phyloP scores from a whole-genome alignment of 2,888 invertebrate species.

The Oscheius onirici region DNA sequence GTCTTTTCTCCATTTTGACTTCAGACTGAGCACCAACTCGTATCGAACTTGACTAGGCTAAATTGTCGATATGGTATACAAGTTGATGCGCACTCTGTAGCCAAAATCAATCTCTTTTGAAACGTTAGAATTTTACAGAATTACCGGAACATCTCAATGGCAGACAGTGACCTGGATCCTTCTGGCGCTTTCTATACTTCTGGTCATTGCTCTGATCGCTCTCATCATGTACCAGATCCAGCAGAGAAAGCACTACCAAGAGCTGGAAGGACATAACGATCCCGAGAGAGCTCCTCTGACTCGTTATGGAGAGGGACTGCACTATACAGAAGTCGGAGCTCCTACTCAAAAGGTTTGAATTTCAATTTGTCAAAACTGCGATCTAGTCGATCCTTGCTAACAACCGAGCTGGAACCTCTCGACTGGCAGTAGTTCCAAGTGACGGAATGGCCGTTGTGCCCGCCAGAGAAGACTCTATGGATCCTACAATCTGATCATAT shows the following conservation, averaged over 20 bases:
- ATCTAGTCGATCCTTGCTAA: too few species aligned
- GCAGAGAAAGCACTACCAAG: constrained; percentile 45
- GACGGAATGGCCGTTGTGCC: too few species aligned
- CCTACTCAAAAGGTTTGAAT: not conserved
- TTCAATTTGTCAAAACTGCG: too few species aligned
- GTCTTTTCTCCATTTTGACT: constrained; percentile 8
- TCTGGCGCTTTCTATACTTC: constrained; percentile 54
- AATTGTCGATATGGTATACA: too few species aligned
- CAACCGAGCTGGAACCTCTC: too few species aligned
- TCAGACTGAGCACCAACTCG: not conserved
- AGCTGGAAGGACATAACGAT: constrained; percentile 47
- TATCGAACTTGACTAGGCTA: not conserved
- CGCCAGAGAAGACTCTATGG: too few species aligned
- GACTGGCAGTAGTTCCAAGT: too few species aligned
- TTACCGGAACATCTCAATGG: constrained; percentile 57
- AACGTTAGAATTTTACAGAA: constrained; percentile 33
- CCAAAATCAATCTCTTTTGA: not conserved
- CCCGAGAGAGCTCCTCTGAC: constrained; percentile 12
- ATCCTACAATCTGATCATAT: too few species aligned
- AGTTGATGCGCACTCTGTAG: too few species aligned
- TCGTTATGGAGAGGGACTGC: not conserved
- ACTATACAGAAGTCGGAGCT: constrained; percentile 23
- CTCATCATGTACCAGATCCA: constrained; percentile 43
- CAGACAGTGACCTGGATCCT: constrained; percentile 60
- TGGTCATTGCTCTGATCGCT: constrained; percentile 52